Percentiles rank a stretch among this genome's conserved stretches.
Conservation (phyloP, 2,113 vertebrate genomes). For the Uria aalge region DNA sequence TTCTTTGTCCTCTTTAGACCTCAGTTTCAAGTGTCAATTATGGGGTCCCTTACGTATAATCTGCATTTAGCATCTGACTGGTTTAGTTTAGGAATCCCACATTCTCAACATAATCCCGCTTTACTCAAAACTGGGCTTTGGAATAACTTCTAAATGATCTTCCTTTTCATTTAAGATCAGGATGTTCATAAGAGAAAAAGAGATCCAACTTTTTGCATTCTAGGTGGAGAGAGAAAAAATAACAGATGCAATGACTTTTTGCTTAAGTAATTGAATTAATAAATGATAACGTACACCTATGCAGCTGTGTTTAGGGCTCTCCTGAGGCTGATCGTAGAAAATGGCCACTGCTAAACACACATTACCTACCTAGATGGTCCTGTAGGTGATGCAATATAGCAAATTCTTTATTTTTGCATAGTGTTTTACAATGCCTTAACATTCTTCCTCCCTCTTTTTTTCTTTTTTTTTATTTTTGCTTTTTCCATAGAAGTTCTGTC, state of each 20-base stretch:
- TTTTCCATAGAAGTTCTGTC: background rate
- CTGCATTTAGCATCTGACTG: background rate
- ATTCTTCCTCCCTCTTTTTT: background rate
- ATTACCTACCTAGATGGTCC: background rate
- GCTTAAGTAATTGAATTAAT: background rate
- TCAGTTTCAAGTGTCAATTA: background rate
- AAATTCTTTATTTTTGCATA: background rate
- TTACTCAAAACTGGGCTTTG: background rate
- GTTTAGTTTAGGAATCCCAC: background rate
- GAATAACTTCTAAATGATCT: background rate
- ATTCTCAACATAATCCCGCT: background rate
- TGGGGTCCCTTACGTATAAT: rapidly evolving
- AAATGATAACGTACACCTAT: background rate
- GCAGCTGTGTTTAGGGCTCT: background rate
- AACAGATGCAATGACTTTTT: background rate
- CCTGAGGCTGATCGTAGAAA: background rate
- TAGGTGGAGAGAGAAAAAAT: background rate
- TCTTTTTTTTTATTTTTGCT: no score
- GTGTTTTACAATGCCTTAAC: background rate
- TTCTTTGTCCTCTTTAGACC: background rate
- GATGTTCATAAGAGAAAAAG: background rate
- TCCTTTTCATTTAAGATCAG: background rate
- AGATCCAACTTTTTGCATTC: background rate
- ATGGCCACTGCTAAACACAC: background rate
- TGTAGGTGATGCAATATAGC: background rate